Evolutionary conservation across 2,113 vertebrate species (phyloP).

Genomic region (Poicephalus meyeri): DNA sequence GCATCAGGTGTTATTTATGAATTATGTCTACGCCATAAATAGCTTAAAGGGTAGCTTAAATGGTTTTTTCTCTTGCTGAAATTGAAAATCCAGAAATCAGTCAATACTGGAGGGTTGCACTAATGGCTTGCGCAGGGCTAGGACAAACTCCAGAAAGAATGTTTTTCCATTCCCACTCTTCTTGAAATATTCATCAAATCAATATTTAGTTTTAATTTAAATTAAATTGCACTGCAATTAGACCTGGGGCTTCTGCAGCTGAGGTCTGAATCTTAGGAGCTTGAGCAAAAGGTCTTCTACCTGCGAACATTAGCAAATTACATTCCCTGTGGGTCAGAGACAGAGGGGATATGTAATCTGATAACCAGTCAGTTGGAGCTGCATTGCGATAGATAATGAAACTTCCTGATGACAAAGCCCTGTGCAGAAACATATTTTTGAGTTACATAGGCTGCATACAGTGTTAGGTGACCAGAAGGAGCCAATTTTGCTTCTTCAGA

Average conservation of each 20-base stretch:
- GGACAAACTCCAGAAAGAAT: not conserved
- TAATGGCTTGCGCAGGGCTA: not conserved
- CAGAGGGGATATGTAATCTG: not conserved
- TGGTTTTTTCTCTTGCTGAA: not conserved
- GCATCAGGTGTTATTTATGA: not conserved
- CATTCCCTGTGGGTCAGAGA: not conserved
- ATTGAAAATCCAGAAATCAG: not conserved
- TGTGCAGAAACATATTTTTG: not conserved
- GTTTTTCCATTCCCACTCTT: not conserved
- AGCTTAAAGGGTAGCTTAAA: not conserved
- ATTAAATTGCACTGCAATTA: not conserved
- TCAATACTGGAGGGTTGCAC: not conserved
- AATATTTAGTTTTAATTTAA: not conserved
- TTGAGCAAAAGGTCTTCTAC: not conserved
- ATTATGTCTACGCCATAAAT: not conserved
- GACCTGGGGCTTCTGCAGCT: not conserved
- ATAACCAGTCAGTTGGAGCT: not conserved
- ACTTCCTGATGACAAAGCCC: not conserved
- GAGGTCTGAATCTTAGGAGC: not conserved
- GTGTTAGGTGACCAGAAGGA: not conserved
- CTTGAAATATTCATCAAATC: not conserved
- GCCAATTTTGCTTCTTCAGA: not conserved
- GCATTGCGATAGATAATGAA: not conserved
- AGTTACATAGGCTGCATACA: not conserved
- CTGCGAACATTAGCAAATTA: not conserved